Evolutionary conservation across 1,140 invertebrate genomes (phyloP), one percentile per base, ranked within the genome.

Genomic region (Brachionus asplanchnoidis): DNA sequence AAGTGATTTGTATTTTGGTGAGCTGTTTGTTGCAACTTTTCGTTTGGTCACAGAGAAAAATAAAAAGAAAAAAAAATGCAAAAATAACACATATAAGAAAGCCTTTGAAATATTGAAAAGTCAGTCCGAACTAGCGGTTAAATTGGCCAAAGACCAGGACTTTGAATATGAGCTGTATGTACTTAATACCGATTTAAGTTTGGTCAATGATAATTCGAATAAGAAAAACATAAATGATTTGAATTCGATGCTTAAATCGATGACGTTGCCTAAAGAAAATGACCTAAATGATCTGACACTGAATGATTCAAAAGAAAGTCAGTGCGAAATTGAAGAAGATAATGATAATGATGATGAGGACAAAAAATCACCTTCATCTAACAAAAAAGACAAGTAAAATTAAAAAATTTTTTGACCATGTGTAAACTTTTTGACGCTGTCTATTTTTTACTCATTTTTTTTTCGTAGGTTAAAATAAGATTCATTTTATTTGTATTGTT

Each of bases 271-370:
- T n/a, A 60, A 65, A 50, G 73, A 77, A 7, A 82, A 68, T 68
- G 28, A 14, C 2, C 12, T 2, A 0, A 20, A n/a, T 65, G 44
- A 80, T 14, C 14, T n/a, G 32, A 36, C 50, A 40, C 7, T 26
- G 11, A 82, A 82, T 65, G 79, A 82, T 46, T 82, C 79, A 3
- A 82, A 65, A 65, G 79, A 60, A 50, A 82, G 79, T 46, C 73
- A 46, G 26, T 28, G 42, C 4, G 42, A 46, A 28, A 50, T 77
- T n/a, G 73, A 77, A 50, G 73, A 77, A 26, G 73, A 77, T 17
- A 50, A 50, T 46, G 73, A 77, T 26, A 14, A 82, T 46, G 73
- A 77, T 26, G 28, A 82, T 36, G 53, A 82, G 12, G 14, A 36
- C 12, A 60, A 20, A 42, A 68, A 80, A 26, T 56, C 79, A 44